A percentile compares a stretch with the other conserved stretches of the same genome.
These are phyloP conservation scores for Hyles lineata DNA, from an alignment of 2,888 invertebrate species.

Conservation along the genomic window DNA sequence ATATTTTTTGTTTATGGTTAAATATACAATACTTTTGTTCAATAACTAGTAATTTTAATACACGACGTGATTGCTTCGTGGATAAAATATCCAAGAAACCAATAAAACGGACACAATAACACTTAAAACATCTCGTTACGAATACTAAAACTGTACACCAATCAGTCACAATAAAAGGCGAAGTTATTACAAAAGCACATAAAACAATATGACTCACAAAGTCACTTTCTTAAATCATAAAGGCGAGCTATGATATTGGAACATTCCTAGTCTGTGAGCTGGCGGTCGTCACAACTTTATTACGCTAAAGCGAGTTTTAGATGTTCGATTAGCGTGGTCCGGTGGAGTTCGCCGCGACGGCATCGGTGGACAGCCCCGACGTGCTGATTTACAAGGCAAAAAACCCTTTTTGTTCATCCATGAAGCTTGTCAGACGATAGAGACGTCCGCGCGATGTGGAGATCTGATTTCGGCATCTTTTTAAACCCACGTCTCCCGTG, in stretches of 20 bases:
- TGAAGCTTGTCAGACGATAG: slow-evolving; percentile 68
- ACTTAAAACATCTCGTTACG: neutral
- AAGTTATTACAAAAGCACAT: neutral
- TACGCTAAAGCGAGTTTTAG: slow-evolving; percentile 34
- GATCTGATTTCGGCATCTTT: slow-evolving; percentile 80
- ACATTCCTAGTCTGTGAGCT: slow-evolving; percentile 2
- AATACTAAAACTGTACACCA: neutral
- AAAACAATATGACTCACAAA: slow-evolving; percentile 15
- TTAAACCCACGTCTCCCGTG: slow-evolving; percentile 57
- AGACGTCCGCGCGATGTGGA: slow-evolving; percentile 67
- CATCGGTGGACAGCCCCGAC: slow-evolving; percentile 45
- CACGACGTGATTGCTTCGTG: neutral
- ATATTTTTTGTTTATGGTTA: no score
- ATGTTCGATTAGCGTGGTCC: slow-evolving; percentile 64
- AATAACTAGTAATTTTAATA: neutral
- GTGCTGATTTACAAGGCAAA: slow-evolving; percentile 77
- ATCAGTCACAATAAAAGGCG: slow-evolving; percentile 1
- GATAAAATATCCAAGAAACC: neutral
- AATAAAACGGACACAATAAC: neutral
- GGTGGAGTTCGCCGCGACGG: slow-evolving; percentile 13
- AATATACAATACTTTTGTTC: neutral
- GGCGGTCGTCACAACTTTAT: slow-evolving; percentile 49
- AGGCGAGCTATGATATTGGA: neutral
- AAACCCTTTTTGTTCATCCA: slow-evolving; percentile 65
- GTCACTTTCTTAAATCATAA: slow-evolving; percentile 21